These are phyloP conservation scores for Nycteola revayana DNA, from an alignment of 2,888 invertebrate species.

Conservation along the genomic window DNA sequence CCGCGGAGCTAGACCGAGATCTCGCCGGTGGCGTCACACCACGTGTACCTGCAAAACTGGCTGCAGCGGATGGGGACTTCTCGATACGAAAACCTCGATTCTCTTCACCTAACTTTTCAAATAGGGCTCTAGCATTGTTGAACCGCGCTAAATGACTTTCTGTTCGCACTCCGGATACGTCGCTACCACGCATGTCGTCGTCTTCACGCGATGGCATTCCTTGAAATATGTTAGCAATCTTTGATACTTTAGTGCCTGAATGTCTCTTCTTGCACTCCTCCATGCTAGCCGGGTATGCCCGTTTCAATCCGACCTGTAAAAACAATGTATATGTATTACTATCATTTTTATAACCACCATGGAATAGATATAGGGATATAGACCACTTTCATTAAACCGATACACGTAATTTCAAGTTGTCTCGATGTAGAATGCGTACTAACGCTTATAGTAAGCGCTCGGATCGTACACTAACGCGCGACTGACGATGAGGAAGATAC, in stretches of 20 bases:
- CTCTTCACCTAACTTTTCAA: slow-evolving; percentile 93
- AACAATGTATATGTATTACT: slow-evolving; percentile 49
- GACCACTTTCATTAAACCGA: slow-evolving; percentile 52
- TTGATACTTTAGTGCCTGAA: slow-evolving; percentile 91
- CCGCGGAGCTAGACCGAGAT: slow-evolving; percentile 86
- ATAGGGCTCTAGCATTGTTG: slow-evolving; percentile 94
- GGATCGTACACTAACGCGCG: slow-evolving; percentile 54
- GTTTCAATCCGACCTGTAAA: slow-evolving; percentile 77
- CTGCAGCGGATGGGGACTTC: slow-evolving; percentile 81
- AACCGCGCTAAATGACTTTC: slow-evolving; percentile 95
- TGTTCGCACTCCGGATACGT: slow-evolving; percentile 90
- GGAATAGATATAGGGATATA: slow-evolving; percentile 42
- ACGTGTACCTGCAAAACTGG: slow-evolving; percentile 80
- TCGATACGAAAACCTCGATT: slow-evolving; percentile 83
- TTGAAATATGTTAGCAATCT: slow-evolving; percentile 95
- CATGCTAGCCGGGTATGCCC: slow-evolving; percentile 81
- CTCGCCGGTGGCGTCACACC: slow-evolving; percentile 77
- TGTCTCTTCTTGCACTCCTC: slow-evolving; percentile 86
- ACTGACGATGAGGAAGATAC: slow-evolving; percentile 41
- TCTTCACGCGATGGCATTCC: slow-evolving; percentile 84
- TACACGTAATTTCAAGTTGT: slow-evolving; percentile 60
- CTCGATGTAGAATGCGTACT: slow-evolving; percentile 46
- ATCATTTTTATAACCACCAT: neutral
- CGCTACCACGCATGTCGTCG: slow-evolving; percentile 75
- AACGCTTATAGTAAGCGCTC: too few relatives aligned